Evolutionary conservation across 1,140 invertebrate species (phyloP), one percentile per base, ranked within the genome.

Genomic region (Hirudo medicinalis): DNA sequence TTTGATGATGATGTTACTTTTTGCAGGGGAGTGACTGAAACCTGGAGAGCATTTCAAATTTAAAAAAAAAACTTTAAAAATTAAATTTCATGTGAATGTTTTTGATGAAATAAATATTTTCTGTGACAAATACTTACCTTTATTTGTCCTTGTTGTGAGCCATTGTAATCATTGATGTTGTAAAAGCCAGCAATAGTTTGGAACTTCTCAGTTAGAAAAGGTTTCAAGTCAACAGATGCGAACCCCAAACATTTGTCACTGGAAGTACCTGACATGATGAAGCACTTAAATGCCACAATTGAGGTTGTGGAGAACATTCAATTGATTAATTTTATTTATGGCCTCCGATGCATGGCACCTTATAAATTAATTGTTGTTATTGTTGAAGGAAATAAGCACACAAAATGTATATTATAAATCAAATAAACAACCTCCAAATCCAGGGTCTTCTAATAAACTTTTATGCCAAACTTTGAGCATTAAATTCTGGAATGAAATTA

Each of bases 201-300:
- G 20, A 63, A 63, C 22, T 63, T 63, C 19, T 32, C 29, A 13
- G 57, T 63, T 20, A 32, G 8, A 4, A 63, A 32, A 25, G 57
- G 57, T 63, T 32, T 63, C 57, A 63, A 63, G 19, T 63, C 29
- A 63, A 63, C 57, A 25, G 57, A 63, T 25, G 29, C 57, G 17
- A 25, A 63, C 17, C 57, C 57, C 22, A 63, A 25, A 22, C 22
- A 22, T 32, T 63, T 63, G 57, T 63, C 57, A 25, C 22, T 32
- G 0, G 19, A 63, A 22, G 8, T 63, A 32, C 15, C 57, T 63
- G 57, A 13, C 17, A 20, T 63, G 13, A 25, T 19, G n/a, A 63
- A 63, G 43, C 43, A 49, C 3, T 49, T 49, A 13, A 22, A 20
- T 63, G 57, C 57, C 4, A 2, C 3, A 20, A 15, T 63, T 13